Conservation (phyloP, 2,797 vertebrate species). For the Falco rusticolus region DNA sequence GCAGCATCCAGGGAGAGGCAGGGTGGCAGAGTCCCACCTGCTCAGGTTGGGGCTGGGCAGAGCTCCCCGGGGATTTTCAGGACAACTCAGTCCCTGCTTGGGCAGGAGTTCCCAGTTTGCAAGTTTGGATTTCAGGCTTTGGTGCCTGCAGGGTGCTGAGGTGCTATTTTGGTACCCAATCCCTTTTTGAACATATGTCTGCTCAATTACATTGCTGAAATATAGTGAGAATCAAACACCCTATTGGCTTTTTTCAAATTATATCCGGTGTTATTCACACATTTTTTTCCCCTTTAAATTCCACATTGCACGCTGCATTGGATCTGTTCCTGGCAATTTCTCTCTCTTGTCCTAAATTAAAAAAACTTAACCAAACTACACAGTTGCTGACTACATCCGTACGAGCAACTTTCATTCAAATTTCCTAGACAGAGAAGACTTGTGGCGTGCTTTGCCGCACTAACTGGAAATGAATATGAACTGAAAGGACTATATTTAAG, state of each 20-base stretch:
- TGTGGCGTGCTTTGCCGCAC: neutral
- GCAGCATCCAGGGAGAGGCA: neutral
- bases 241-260: neutral
- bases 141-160: neutral
- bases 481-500: constrained; percentile 43
- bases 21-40: too few species aligned
- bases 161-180: neutral
- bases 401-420: constrained; percentile 29
- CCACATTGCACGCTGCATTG: neutral
- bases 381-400: neutral
- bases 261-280: constrained; percentile 42
- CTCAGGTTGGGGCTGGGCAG: neutral
- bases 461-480: constrained; percentile 41
- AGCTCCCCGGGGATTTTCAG: neutral
- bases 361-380: constrained; percentile 51
- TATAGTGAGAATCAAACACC: constrained; percentile 26
- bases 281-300: constrained; percentile 37
- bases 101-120: neutral
- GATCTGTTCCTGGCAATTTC: constrained; percentile 69
- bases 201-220: constrained; percentile 11
- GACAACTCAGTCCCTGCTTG: neutral
- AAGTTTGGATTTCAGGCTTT: neutral
- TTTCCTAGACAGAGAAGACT: constrained; percentile 33
- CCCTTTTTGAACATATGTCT: constrained; percentile 1
- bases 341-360: constrained; percentile 67